Base-by-base conservation (phyloP, 1,140 invertebrate genomes). In the Polyergus mexicanus region DNA sequence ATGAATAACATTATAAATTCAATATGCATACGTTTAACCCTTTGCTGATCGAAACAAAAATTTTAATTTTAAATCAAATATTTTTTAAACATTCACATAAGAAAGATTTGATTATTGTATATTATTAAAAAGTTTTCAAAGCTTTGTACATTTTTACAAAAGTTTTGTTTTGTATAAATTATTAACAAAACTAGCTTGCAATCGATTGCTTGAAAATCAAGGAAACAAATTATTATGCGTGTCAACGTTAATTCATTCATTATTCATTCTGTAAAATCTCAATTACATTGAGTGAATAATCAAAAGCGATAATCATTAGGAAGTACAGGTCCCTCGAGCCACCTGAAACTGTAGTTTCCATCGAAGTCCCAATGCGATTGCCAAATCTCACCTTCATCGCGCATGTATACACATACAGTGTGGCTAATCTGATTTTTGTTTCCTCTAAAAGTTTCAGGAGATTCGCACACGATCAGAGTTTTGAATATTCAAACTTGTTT, bases 401-500 rank as follows among this genome's bases (percentile, higher is more conserved):
- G 22, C 19, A 51, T 1, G 41, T 19, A 16, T 16, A 19, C 47
- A 51, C 16, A 13, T 13, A 13, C 44, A 25, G 58, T 25, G n/a
- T 44, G 44, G 44, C 83, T 86, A 87, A 89, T 89, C 66, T 35
- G 71, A 86, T 87, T 87, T 89, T 86, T 89, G 80, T 69, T 84
- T 51, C 51, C 84, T 41, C 60, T 66, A 35, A 32, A 76, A 84
- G 66, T 76, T 85, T 32, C 32, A 19, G 35, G 22, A 54, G 56
- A 58, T 84, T 62, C 80, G 69, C 74, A n/a, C n/a, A n/a, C n/a
- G 38, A 60, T 25, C 38, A 32, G 11, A 58, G 41, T 47, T 80
- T 75, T 89, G 88, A 89, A 89, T 86, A 89, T 89, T 86, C 84
- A 89, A 87, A 74, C 76, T 84, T 89, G 84, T 80, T 86, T 89